Percentiles rank a stretch among this genome's conserved stretches.
These are phyloP conservation scores for Probaryconus sp. DNA, from an alignment of 1,140 invertebrate species.

Conservation along the genomic window DNA sequence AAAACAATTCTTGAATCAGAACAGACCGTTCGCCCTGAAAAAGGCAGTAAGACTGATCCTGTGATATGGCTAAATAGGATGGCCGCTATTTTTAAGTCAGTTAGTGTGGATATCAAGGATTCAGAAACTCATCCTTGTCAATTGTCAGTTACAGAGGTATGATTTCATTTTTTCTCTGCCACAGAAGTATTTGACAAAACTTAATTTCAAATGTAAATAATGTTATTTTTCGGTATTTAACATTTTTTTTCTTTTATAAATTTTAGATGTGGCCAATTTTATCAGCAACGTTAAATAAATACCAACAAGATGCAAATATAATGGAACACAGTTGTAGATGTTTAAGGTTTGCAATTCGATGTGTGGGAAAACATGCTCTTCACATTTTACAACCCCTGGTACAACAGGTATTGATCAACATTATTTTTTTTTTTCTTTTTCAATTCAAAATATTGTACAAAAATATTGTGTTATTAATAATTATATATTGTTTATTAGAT, in stretches of 20 bases:
- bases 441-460: constrained; percentile 3
- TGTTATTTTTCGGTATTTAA: constrained; percentile 5
- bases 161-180: background rate
- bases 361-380: constrained; percentile 87
- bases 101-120: constrained; percentile 81
- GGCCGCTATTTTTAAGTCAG: constrained; percentile 91
- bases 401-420: constrained; percentile 80
- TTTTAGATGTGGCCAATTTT: constrained; percentile 88
- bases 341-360: constrained; percentile 92
- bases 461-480: background rate
- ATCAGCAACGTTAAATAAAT: constrained; percentile 86
- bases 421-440: background rate
- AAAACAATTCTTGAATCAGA: constrained; percentile 79
- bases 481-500: constrained; percentile 80
- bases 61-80: constrained; percentile 95
- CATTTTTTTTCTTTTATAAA: constrained; percentile 24
- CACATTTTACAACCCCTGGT: constrained; percentile 89
- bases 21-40: constrained; percentile 66
- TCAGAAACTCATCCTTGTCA: constrained; percentile 88
- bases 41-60: constrained; percentile 85
- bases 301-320: constrained; percentile 88
- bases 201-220: constrained; percentile 1
- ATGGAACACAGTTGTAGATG: constrained; percentile 96
- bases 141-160: constrained; percentile 86
- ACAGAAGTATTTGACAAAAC: too few relatives aligned